Conservation (phyloP, 2,113 vertebrate species). For the Illadopsis cleaveri region DNA sequence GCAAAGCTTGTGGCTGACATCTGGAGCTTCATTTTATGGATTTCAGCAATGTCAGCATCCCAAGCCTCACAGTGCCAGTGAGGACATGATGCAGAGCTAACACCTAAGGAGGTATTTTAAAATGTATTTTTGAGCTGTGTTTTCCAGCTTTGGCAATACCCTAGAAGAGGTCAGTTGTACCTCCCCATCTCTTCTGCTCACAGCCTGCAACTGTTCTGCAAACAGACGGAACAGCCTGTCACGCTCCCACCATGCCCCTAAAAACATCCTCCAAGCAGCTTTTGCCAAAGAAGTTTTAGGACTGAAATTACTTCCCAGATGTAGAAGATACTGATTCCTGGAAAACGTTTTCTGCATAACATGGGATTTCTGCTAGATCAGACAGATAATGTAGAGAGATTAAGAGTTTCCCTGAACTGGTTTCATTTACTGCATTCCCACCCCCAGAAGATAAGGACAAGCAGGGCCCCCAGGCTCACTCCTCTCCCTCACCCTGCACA, state of each 20-base stretch:
- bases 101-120: background rate
- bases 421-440: background rate
- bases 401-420: background rate
- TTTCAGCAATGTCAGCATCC: background rate
- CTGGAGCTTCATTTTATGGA: background rate
- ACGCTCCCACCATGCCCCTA: fast-evolving
- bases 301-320: background rate
- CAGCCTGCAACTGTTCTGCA: background rate
- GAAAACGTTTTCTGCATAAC: background rate
- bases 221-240: background rate
- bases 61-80: background rate
- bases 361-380: background rate
- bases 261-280: background rate
- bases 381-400: background rate
- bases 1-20: background rate
- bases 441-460: background rate
- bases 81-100: background rate
- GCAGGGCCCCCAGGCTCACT: background rate
- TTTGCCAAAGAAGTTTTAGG: background rate
- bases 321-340: background rate
- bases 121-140: background rate
- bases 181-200: background rate
- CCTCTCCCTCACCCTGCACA: background rate
- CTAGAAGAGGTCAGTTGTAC: background rate
- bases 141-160: background rate